A percentile compares a stretch with the other conserved stretches of the same genome.
These are phyloP conservation scores for Spilosoma lubricipeda DNA, from an alignment of 2,888 invertebrate species.

Conservation along the genomic window DNA sequence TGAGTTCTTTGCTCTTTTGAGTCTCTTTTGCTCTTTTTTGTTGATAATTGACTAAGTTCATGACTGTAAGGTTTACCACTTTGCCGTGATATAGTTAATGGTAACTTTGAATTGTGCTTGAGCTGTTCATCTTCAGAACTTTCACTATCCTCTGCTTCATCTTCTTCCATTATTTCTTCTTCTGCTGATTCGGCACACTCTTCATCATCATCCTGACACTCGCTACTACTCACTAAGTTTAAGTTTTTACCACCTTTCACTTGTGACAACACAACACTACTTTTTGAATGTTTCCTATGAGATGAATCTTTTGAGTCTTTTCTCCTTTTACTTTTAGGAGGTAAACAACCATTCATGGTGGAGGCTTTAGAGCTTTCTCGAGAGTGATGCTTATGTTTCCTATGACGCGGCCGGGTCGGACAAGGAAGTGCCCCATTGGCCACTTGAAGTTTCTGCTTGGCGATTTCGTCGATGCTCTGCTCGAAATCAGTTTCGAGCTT, in stretches of 20 bases:
- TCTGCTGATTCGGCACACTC: conserved; percentile 60
- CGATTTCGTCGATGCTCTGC: conserved; percentile 83
- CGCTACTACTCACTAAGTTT: conserved; percentile 84
- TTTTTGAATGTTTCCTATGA: conserved; percentile 71
- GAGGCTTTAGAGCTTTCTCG: conserved; percentile 70
- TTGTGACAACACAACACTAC: conserved; percentile 70
- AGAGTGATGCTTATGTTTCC: conserved; percentile 79
- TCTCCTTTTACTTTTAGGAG: conserved; percentile 75
- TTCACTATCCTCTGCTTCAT: conserved; percentile 61
- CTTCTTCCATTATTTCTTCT: conserved; percentile 54
- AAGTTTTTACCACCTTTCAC: conserved; percentile 85
- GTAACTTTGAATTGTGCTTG: conserved; percentile 81
- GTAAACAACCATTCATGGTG: conserved; percentile 72
- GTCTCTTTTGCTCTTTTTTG: conserved; percentile 81
- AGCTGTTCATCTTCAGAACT: conserved; percentile 83
- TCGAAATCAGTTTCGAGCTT: conserved; percentile 84
- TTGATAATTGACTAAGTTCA: conserved; percentile 86
- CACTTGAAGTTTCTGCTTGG: conserved; percentile 73
- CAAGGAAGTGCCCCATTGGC: conserved; percentile 73
- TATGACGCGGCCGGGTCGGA: conserved; percentile 72
- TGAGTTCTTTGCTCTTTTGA: conserved; percentile 76
- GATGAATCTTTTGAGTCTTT: conserved; percentile 77
- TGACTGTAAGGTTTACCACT: conserved; percentile 86
- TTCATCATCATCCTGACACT: conserved; percentile 74
- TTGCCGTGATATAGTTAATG: conserved; percentile 74